A percentile compares a stretch with the other conserved stretches of the same genome.
phyloP scores from a whole-genome alignment of 2,797 vertebrate species.

The Centroberyx gerrardi region DNA sequence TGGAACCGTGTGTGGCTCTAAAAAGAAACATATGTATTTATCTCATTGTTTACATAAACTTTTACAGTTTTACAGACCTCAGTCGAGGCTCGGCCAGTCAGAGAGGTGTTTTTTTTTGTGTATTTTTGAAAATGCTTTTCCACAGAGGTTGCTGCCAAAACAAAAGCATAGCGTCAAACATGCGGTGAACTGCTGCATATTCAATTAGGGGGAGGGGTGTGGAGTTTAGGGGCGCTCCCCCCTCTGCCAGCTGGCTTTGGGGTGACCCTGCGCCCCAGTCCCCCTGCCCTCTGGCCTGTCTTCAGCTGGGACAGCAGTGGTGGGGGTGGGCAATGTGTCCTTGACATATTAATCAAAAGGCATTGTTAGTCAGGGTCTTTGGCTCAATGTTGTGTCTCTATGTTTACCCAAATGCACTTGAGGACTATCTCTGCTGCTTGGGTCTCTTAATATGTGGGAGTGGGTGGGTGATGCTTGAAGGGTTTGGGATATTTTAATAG shows the following conservation, averaged over 20 bases:
- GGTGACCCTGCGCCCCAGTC: conserved; percentile 79
- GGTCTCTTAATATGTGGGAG: conserved; percentile 66
- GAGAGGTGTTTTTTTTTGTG: conserved; percentile 64
- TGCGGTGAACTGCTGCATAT: conserved; percentile 76
- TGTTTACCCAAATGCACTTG: conserved; percentile 77
- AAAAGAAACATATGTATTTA: conserved; percentile 95
- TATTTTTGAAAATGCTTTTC: conserved; percentile 64
- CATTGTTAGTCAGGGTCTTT: conserved; percentile 77
- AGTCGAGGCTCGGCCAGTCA: conserved; percentile 91
- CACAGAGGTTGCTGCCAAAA: conserved; percentile 84
- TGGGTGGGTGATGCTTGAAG: conserved; percentile 54
- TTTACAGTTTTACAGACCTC: conserved; percentile 99
- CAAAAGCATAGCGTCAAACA: conserved; percentile 69
- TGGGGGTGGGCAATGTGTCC: conserved; percentile 66
- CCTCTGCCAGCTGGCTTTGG: conserved; percentile 82
- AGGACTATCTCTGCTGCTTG: conserved; percentile 69
- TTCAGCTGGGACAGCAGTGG: conserved; percentile 68
- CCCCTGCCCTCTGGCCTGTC: conserved; percentile 82
- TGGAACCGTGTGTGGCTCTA: conserved; percentile 94
- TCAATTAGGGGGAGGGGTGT: conserved; percentile 67
- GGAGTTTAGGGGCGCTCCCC: conserved; percentile 48
- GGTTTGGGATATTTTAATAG: conserved; percentile 38
- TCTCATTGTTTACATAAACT: conserved; percentile 99
- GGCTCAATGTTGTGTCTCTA: conserved; percentile 69
- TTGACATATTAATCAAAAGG: conserved; percentile 82